phyloP scores from a whole-genome alignment of 2,797 vertebrate species.

The Podarcis lilfordi region DNA sequence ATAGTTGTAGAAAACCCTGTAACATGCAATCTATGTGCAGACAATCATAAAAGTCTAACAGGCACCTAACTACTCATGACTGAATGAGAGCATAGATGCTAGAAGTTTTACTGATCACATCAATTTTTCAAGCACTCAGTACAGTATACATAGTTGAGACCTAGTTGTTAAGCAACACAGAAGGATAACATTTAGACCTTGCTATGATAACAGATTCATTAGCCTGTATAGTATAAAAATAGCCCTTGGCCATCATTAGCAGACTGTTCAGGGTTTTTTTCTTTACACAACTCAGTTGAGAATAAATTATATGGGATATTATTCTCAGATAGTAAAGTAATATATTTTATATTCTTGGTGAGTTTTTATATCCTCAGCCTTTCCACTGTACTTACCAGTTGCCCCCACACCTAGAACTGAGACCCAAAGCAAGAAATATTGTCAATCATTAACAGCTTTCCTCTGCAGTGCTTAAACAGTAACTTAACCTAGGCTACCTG shows the following conservation, averaged over 20 bases:
- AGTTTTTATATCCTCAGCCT: not conserved
- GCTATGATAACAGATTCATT: slow-evolving; percentile 14
- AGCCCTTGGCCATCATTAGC: slow-evolving; percentile 14
- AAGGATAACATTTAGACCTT: not conserved
- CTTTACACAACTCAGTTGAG: slow-evolving; percentile 26
- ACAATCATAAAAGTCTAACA: not conserved
- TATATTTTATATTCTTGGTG: not conserved
- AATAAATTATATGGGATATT: not conserved
- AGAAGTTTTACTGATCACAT: not conserved
- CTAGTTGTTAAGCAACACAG: slow-evolving; percentile 9
- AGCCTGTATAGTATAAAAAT: slow-evolving; percentile 16
- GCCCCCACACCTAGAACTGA: not conserved
- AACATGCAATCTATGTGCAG: not conserved
- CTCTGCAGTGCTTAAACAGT: too few species aligned
- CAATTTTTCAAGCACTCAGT: not conserved
- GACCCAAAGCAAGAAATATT: not conserved
- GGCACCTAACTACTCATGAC: not conserved
- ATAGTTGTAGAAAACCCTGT: not conserved
- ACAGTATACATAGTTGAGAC: not conserved
- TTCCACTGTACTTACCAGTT: not conserved
- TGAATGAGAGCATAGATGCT: not conserved
- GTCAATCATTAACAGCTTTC: too few species aligned
- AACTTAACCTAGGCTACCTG: too few species aligned
- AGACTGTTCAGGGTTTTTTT: not conserved
- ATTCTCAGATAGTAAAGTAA: slow-evolving; percentile 23